phyloP scores from a whole-genome alignment of 1,140 invertebrate species.

The Drosophila sturtevanti region DNA sequence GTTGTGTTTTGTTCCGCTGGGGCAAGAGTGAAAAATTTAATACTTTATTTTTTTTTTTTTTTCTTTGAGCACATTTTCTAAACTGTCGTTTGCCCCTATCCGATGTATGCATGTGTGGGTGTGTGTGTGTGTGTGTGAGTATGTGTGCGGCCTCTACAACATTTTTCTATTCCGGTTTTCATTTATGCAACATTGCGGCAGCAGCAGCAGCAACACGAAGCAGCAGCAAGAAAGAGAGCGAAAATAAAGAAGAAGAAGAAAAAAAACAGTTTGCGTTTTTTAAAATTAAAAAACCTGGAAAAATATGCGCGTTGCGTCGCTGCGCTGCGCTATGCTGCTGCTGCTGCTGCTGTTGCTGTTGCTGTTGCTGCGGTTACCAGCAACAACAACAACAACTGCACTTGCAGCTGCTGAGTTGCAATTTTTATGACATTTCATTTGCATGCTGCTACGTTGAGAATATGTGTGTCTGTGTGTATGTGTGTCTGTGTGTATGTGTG shows the following conservation, averaged over 20 bases:
- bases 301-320: constrained; percentile 54
- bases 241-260: constrained; percentile 17
- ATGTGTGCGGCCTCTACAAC: constrained; percentile 33
- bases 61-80: constrained; percentile 41
- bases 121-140: constrained; percentile 5
- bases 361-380: constrained; percentile 40
- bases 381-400: constrained; percentile 29
- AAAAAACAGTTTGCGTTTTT: constrained; percentile 53
- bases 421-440: constrained; percentile 71
- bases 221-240: constrained; percentile 27
- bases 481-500: too few species aligned
- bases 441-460: constrained; percentile 43
- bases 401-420: constrained; percentile 51
- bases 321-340: constrained; percentile 8
- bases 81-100: constrained; percentile 47
- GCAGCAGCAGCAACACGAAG: constrained; percentile 27
- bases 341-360: background rate
- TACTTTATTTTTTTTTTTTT: constrained; percentile 21
- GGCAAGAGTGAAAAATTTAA: constrained; percentile 46
- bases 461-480: background rate
- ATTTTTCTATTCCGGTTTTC: constrained; percentile 52
- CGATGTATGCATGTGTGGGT: constrained; percentile 33
- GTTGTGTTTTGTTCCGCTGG: constrained; percentile 35
- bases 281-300: constrained; percentile 56
- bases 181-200: constrained; percentile 55